phyloP scores from a whole-genome alignment of 1,140 invertebrate species.

The Contarinia nasturtii region DNA sequence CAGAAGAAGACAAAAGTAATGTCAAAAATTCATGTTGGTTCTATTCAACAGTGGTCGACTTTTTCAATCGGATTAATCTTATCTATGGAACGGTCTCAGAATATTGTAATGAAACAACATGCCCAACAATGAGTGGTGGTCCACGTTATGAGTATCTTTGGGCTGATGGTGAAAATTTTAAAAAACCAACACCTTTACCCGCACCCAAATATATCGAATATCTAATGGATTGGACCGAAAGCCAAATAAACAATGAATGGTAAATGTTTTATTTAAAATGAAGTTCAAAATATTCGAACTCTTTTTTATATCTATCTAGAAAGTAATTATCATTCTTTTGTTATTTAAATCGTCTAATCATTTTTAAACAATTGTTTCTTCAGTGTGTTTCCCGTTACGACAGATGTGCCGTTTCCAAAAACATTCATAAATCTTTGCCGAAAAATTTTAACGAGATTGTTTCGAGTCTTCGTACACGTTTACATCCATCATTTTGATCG shows the following conservation, averaged over 20 bases:
- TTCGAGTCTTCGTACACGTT: slow-evolving; percentile 89
- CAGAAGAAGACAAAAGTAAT: too few species aligned
- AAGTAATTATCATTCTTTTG: too few species aligned
- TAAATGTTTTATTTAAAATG: slow-evolving; percentile 3
- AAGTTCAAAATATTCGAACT: too few species aligned
- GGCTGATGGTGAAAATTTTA: slow-evolving; percentile 73
- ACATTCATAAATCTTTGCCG: slow-evolving; percentile 61
- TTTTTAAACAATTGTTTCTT: too few species aligned
- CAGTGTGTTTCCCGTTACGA: slow-evolving; percentile 58
- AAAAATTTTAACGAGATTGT: slow-evolving; percentile 81
- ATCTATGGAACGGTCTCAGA: slow-evolving; percentile 83
- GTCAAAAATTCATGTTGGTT: too few species aligned
- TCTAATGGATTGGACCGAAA: slow-evolving; percentile 89
- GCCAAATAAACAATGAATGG: slow-evolving; percentile 77
- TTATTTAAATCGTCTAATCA: too few species aligned
- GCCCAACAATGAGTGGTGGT: slow-evolving; percentile 85
- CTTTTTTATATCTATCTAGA: too few species aligned
- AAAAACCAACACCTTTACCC: slow-evolving; percentile 73
- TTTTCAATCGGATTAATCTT: slow-evolving; percentile 89
- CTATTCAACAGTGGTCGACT: slow-evolving; percentile 62
- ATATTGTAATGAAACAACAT: slow-evolving; percentile 66
- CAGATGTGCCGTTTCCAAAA: slow-evolving; percentile 74
- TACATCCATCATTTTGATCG: slow-evolving; percentile 94
- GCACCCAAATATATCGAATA: slow-evolving; percentile 74
- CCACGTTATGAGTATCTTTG: slow-evolving; percentile 80